These are phyloP conservation scores for Drosophila varians DNA, from an alignment of 1,140 invertebrate genomes.

Conservation along the genomic window DNA sequence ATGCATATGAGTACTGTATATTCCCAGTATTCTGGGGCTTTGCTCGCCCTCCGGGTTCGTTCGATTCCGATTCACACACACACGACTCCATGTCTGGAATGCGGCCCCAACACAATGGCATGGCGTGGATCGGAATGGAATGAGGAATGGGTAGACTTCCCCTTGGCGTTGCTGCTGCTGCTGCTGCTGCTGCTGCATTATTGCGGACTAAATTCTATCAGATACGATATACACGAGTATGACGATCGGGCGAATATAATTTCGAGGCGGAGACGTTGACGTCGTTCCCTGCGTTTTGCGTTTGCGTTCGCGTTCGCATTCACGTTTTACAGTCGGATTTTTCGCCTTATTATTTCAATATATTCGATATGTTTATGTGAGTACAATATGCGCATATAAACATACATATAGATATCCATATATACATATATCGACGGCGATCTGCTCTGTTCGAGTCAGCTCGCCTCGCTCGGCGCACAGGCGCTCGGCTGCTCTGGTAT, in stretches of 20 bases:
- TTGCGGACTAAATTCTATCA: slow-evolving; percentile 69
- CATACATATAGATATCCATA: slow-evolving; percentile 3
- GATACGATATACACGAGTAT: slow-evolving; percentile 47
- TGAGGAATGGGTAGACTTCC: slow-evolving; percentile 59
- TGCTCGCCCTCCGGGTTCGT: slow-evolving; percentile 18
- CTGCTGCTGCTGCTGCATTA: slow-evolving; percentile 36
- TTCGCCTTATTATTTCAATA: slow-evolving; percentile 81
- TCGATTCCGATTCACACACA: slow-evolving; percentile 45
- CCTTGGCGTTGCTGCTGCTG: slow-evolving; percentile 6
- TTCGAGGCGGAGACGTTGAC: slow-evolving; percentile 64
- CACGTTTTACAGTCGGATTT: slow-evolving; percentile 75
- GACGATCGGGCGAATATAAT: slow-evolving; percentile 31
- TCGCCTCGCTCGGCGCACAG: slow-evolving; percentile 58
- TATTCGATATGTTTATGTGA: slow-evolving; percentile 39
- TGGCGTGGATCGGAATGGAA: slow-evolving; percentile 32
- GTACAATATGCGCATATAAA: neutral
- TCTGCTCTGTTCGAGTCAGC: slow-evolving; percentile 2
- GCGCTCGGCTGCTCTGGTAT: slow-evolving; percentile 81
- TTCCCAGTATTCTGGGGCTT: slow-evolving; percentile 45
- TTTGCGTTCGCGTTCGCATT: slow-evolving; percentile 69
- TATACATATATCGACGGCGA: slow-evolving; percentile 6
- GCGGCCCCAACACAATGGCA: slow-evolving; percentile 62
- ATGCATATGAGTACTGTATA: slow-evolving; percentile 19
- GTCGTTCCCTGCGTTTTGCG: slow-evolving; percentile 43
- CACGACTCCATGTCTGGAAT: slow-evolving; percentile 71